These are phyloP conservation scores for Lepidothrix coronata DNA, from an alignment of 2,113 vertebrate species.

Conservation along the genomic window DNA sequence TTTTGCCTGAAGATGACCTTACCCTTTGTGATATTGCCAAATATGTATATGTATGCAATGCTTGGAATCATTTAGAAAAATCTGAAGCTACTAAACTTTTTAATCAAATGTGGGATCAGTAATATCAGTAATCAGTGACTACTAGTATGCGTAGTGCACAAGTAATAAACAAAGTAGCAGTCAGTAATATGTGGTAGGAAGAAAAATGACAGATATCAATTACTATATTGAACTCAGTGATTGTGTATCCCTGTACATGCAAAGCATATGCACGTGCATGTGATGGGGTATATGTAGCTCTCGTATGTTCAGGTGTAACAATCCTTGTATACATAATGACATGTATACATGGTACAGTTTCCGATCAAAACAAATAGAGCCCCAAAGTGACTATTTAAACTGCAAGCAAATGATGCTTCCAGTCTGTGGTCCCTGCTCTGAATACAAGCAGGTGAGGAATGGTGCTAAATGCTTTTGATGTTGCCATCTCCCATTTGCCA, in stretches of 20 bases:
- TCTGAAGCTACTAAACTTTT: neutral
- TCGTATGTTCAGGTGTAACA: neutral
- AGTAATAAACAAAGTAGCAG: neutral
- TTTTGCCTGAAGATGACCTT: neutral
- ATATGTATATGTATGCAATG: neutral
- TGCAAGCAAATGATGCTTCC: constrained; percentile 13
- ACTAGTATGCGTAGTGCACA: neutral
- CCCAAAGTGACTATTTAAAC: constrained; percentile 17
- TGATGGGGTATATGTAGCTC: neutral
- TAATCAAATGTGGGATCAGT: neutral
- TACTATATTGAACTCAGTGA: neutral
- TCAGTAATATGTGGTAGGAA: neutral
- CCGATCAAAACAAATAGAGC: neutral
- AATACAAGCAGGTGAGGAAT: constrained; percentile 88
- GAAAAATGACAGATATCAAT: neutral
- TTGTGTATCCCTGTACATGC: neutral
- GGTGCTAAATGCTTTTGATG: constrained; percentile 88
- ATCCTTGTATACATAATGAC: neutral
- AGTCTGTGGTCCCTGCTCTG: constrained; percentile 70
- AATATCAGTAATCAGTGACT: neutral
- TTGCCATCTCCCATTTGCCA: constrained; percentile 89
- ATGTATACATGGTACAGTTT: neutral
- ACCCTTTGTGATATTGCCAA: neutral
- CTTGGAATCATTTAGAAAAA: neutral
- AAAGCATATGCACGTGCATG: neutral